phyloP scores from a whole-genome alignment of 2,113 vertebrate species.

The Ammodytes dubius region DNA sequence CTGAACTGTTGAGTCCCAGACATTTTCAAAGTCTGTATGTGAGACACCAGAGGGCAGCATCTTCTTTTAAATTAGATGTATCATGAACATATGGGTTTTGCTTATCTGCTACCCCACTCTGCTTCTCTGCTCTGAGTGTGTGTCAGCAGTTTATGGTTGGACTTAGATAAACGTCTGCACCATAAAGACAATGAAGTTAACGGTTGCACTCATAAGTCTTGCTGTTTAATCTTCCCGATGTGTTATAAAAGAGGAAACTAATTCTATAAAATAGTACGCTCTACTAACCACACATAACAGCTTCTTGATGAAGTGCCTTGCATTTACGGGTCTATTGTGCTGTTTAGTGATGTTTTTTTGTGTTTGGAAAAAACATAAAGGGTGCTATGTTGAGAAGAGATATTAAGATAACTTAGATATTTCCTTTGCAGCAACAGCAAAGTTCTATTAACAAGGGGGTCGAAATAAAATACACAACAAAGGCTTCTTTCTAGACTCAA shows the following conservation, averaged over 20 bases:
- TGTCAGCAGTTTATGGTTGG: neutral
- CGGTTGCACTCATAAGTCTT: neutral
- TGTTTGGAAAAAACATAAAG: neutral
- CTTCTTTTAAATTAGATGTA: slow-evolving; percentile 37
- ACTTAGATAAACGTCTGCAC: neutral
- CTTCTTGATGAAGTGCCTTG: neutral
- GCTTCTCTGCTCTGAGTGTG: neutral
- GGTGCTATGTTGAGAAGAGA: neutral
- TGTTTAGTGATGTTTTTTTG: neutral
- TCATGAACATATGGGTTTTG: neutral
- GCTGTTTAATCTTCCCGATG: neutral
- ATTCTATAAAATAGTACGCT: neutral
- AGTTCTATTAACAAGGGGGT: neutral
- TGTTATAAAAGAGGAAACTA: neutral
- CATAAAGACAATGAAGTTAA: neutral
- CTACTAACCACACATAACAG: neutral
- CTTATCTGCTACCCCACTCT: neutral
- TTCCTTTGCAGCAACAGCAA: neutral
- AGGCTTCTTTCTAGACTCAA: neutral
- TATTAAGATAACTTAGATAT: neutral
- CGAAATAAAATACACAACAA: neutral
- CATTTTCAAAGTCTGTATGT: slow-evolving; percentile 12
- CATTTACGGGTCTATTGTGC: neutral
- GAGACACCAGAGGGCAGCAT: slow-evolving; percentile 81
- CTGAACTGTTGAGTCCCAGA: neutral